Evolutionary conservation across 2,797 vertebrate species (phyloP), one percentile per base, ranked within the genome.

Genomic region (Sardinella longiceps): DNA sequence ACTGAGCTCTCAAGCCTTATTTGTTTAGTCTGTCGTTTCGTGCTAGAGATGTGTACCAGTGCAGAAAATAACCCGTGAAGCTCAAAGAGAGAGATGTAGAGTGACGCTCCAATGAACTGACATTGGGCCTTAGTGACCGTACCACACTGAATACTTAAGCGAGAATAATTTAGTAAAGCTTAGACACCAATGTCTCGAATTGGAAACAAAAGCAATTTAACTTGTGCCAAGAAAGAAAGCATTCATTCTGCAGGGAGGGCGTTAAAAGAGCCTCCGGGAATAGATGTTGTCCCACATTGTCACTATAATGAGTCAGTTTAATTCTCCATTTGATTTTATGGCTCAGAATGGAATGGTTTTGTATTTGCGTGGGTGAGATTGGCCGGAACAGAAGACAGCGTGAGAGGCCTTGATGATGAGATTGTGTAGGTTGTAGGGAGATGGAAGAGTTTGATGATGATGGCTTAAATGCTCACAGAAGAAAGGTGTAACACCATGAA

Each of bases 401-500:
- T 25, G n/a, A 25, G 5, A 60, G 10, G 56, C 11, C 56, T 60
- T 60, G n/a, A 60, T 25, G 56, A 60, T 25, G n/a, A 25, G 56
- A 60, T 60, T 9, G n/a, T 10, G 23, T 10, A 60, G 56, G 56
- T 25, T 58, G 56, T 25, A 9, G 51, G 25, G 10, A 10, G 56
- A 6, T 25, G 23, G 56, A 25, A 60, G 56, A 60, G 56, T 9
- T 10, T 60, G 23, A 60, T 25, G 56, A 25, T 60, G n/a, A 60
- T 60, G 7, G 53, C 23, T 23, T 56, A 56, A 56, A 56, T 23
- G 53, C 11, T 60, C 56, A 25, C n/a, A 33, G 74, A 60, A 25
- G 37, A 80, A 60, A 60, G 46, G 50, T 80, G 85, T 86, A 60
- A 81, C 18, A 11, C 23, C 39, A 14, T 51, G 58, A 83, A 46